Percentiles rank a stretch among this genome's conserved stretches.
phyloP scores from a whole-genome alignment of 2,113 vertebrate species.

The Ovis canadensis region DNA sequence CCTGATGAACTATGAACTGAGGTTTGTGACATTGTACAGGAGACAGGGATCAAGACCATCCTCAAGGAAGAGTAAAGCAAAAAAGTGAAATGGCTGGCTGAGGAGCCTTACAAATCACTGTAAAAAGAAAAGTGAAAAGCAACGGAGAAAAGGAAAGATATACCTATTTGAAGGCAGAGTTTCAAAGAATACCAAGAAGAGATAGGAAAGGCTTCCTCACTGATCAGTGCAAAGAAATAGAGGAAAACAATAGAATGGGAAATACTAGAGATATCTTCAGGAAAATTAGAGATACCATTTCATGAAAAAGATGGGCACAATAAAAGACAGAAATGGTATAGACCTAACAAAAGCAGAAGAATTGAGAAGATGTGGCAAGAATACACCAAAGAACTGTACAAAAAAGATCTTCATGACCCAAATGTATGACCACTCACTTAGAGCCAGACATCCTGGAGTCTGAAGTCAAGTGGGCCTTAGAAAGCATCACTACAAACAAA shows the following conservation, averaged over 20 bases:
- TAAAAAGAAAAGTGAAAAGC: background rate
- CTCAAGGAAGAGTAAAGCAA: background rate
- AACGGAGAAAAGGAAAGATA: background rate
- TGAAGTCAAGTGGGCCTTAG: background rate
- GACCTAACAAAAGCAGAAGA: background rate
- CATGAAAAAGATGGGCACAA: background rate
- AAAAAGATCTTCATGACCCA: background rate
- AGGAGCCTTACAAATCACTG: background rate
- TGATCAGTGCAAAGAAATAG: background rate
- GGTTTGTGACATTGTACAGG: background rate
- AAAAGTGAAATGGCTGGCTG: background rate
- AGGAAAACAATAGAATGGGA: background rate
- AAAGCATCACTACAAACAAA: background rate
- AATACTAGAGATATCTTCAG: background rate
- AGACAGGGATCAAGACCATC: background rate
- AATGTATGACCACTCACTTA: background rate
- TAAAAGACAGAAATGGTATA: background rate
- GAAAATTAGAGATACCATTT: background rate
- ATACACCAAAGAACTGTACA: background rate
- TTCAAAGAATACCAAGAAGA: background rate
- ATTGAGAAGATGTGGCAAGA: background rate
- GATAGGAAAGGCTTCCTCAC: background rate
- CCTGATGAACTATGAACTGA: background rate
- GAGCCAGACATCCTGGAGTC: background rate
- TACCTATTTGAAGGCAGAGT: background rate